Base-by-base conservation (phyloP, 2,797 vertebrate species). In the Sardinella longiceps region DNA sequence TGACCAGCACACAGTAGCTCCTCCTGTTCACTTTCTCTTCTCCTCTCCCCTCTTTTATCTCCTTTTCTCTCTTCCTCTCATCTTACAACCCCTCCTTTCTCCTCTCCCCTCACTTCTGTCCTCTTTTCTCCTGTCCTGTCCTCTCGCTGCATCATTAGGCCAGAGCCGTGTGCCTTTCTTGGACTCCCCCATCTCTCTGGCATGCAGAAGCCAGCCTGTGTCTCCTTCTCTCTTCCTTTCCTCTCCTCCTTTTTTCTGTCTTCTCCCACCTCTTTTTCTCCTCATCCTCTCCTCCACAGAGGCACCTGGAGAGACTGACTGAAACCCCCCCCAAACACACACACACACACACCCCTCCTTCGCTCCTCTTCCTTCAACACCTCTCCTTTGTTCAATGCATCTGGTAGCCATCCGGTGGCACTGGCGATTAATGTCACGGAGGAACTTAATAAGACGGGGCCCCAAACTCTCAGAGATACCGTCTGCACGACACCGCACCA, bases 331-430 rank as follows among this genome's bases (percentile, higher is more conserved):
- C 93, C 56, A 60, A 23, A 60, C 28, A 70, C 33, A 43, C 70
- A 77, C 70, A 77, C 70, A 30, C 25, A 77, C 70, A 77, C 6
- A 77, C 37, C 20, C 37, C 9, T 77, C 37, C 28, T 23, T 25
- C 30, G 12, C 63, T 25, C 14, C 28, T 15, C 5, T 30, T 63
- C 58, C 58, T n/a, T 63, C 7, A 3, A 12, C 30, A 30, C 30
- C 18, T 37, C 37, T 39, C 80, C 86, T 95, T 95, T 95, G 94
- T 95, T 94, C 90, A 23, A 83, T 87, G 90, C 94, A 94, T 94
- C 94, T 95, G 94, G 91, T 95, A 93, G 92, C 91, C 92, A 87
- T 95, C 93, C 93, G 90, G 94, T 92, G 94, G 94, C 94, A 94
- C 89, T 90, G 85, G 86, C 94, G 93, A 95, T 95, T 95, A 95